Evolutionary conservation across 2,113 vertebrate genomes (phyloP).

Genomic region (Eira barbara): DNA sequence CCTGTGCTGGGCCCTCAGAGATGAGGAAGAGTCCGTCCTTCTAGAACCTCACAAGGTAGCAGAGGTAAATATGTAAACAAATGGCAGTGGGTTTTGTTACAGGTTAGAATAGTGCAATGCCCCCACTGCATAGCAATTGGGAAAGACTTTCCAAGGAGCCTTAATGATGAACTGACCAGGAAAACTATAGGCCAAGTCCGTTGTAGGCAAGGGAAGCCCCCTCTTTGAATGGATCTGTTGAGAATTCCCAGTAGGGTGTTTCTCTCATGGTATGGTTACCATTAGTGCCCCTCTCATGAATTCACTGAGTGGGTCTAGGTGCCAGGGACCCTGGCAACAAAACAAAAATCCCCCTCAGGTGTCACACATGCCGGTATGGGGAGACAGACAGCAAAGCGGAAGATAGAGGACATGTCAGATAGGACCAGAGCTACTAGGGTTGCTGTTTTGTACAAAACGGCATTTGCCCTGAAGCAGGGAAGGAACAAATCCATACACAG

Average conservation of each 20-base stretch:
- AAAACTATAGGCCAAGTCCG: not conserved
- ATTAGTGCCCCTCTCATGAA: not conserved
- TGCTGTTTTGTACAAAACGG: not conserved
- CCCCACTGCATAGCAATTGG: not conserved
- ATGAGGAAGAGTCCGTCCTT: not conserved
- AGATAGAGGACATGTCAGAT: not conserved
- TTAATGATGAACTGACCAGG: not conserved
- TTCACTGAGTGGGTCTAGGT: not conserved
- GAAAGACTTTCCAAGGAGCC: not conserved
- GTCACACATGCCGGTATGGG: not conserved
- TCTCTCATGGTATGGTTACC: not conserved
- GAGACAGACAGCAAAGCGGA: not conserved
- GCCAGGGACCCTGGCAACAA: not conserved
- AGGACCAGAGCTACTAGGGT: not conserved
- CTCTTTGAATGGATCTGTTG: not conserved
- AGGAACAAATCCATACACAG: not conserved
- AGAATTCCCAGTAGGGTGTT: not conserved
- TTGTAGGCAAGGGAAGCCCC: not conserved
- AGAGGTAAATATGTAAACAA: not conserved
- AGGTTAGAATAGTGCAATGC: not conserved
- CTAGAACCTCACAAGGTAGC: not conserved
- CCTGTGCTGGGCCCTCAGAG: not conserved
- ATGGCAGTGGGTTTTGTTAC: not conserved
- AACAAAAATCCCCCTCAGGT: not conserved
- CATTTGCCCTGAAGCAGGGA: not conserved